Conservation (phyloP, 2,797 vertebrate species). For the Bovichtus variegatus region DNA sequence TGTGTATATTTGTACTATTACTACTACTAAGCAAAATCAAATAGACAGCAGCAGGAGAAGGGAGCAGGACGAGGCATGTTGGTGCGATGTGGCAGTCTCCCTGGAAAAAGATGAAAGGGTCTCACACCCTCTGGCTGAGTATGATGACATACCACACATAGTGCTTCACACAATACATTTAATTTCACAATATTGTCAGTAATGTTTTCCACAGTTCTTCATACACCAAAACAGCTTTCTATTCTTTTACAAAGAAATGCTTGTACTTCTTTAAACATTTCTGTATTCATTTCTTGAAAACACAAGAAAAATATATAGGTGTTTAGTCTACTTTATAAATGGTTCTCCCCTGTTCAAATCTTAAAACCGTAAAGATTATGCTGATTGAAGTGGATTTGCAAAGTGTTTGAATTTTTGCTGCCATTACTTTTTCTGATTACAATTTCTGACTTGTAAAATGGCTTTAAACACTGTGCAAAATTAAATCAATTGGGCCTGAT, state of each 20-base stretch:
- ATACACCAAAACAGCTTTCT: not conserved
- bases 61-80: constrained; percentile 58
- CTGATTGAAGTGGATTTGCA: not conserved
- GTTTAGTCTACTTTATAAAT: not conserved
- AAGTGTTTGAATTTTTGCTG: not conserved
- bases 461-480: not conserved
- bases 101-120: constrained; percentile 58
- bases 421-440: not conserved
- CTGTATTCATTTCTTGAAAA: not conserved
- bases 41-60: not conserved
- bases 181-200: constrained; percentile 7
- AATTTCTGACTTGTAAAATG: not conserved
- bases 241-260: not conserved
- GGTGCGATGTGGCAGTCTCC: constrained; percentile 13
- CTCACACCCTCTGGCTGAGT: constrained; percentile 39
- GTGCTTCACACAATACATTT: not conserved
- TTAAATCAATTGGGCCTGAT: not conserved
- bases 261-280: too few relatives aligned
- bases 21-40: constrained; percentile 1
- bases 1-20: not conserved
- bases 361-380: too few relatives aligned
- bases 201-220: not conserved
- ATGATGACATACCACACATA: constrained; percentile 47
- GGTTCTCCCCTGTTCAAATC: not conserved
- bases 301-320: not conserved